These are phyloP conservation scores for Grammomys surdaster DNA, from an alignment of 2,113 vertebrate genomes.

Conservation along the genomic window DNA sequence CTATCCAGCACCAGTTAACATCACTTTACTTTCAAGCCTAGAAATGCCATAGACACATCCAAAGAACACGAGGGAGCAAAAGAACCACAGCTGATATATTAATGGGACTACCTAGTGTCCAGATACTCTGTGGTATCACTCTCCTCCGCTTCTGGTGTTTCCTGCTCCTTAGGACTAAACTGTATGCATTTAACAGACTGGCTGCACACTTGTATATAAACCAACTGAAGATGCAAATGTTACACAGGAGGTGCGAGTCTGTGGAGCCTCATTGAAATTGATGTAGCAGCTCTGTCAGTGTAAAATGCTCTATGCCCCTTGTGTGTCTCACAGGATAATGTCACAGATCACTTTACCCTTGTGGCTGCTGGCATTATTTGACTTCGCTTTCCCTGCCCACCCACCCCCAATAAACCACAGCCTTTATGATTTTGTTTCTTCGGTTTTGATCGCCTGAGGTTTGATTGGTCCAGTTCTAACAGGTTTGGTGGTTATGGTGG, in stretches of 20 bases:
- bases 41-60: slow-evolving; percentile 74
- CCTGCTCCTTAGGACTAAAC: slow-evolving; percentile 22
- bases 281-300: slow-evolving; percentile 50
- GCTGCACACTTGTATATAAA: slow-evolving; percentile 22
- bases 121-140: neutral
- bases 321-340: slow-evolving; percentile 44
- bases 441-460: slow-evolving; percentile 98
- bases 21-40: slow-evolving; percentile 74
- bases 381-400: slow-evolving; percentile 52
- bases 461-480: slow-evolving; percentile 99
- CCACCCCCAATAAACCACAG: slow-evolving; percentile 52
- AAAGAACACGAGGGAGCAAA: slow-evolving; percentile 77
- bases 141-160: slow-evolving; percentile 52
- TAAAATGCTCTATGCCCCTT: neutral
- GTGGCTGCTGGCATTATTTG: slow-evolving; percentile 68
- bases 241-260: slow-evolving; percentile 63
- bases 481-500: slow-evolving; percentile 91
- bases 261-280: slow-evolving; percentile 65
- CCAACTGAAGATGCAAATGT: neutral
- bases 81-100: slow-evolving; percentile 20
- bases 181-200: slow-evolving; percentile 48
- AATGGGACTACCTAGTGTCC: neutral
- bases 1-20: slow-evolving; percentile 83
- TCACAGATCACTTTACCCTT: slow-evolving; percentile 54
- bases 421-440: slow-evolving; percentile 95